Percentiles rank a stretch among this genome's conserved stretches.
Evolutionary conservation across 2,888 invertebrate genomes (phyloP).

Genomic region (Aporophyla nigra): DNA sequence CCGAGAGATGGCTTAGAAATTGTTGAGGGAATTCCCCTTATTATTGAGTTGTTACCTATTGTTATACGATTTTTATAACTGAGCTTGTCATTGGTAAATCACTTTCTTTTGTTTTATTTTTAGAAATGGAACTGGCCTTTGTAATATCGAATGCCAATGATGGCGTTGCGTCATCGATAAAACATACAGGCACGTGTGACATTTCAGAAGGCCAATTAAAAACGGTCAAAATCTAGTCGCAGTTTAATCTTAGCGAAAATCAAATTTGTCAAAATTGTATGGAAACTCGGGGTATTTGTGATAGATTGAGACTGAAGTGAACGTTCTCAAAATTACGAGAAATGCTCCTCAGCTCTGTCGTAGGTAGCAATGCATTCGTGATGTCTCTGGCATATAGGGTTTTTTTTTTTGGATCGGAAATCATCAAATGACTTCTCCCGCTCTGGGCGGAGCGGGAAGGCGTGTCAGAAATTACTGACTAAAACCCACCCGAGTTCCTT

Average conservation of each 20-base stretch:
- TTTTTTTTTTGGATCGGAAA: too few relatives aligned
- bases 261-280: too few relatives aligned
- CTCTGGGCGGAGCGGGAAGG: too few relatives aligned
- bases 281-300: too few relatives aligned
- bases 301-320: too few relatives aligned
- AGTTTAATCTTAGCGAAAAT: too few relatives aligned
- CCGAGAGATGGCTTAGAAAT: slow-evolving; percentile 9
- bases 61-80: slow-evolving; percentile 8
- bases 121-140: not conserved
- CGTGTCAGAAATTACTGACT: too few relatives aligned
- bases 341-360: not conserved
- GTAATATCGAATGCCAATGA: not conserved
- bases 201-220: too few relatives aligned
- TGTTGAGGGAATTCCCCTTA: slow-evolving; percentile 6
- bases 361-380: not conserved
- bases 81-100: not conserved
- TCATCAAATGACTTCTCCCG: too few relatives aligned
- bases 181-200: not conserved
- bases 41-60: not conserved
- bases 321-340: too few relatives aligned
- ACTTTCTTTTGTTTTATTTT: not conserved
- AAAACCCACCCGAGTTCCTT: too few relatives aligned
- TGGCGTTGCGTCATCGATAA: not conserved
- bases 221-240: too few relatives aligned
- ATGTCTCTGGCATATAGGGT: not conserved